A percentile compares a stretch with the other conserved stretches of the same genome.
These are phyloP conservation scores for Rhamphomyia laevipes DNA, from an alignment of 2,888 invertebrate species.

Conservation along the genomic window DNA sequence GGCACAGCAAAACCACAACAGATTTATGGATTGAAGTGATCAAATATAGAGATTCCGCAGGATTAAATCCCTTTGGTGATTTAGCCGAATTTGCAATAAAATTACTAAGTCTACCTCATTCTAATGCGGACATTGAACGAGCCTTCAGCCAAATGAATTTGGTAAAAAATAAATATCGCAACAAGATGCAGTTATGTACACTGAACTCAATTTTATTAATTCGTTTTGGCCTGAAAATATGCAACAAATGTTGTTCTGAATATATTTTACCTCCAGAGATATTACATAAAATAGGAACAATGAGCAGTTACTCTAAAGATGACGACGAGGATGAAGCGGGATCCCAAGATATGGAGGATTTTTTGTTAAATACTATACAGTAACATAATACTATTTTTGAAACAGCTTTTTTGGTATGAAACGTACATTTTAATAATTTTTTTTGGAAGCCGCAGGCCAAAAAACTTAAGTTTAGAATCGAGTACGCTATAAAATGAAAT, in stretches of 20 bases:
- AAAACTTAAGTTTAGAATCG: too few species aligned
- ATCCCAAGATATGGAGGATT: too few species aligned
- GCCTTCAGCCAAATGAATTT: conserved; percentile 1
- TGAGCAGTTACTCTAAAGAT: background rate
- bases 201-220: background rate
- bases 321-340: too few species aligned
- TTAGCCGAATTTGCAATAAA: background rate
- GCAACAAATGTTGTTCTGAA: background rate
- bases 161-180: conserved; percentile 1
- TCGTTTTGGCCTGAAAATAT: background rate
- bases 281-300: background rate
- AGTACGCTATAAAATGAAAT: too few species aligned
- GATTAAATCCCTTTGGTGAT: background rate
- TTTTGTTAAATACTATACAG: too few species aligned
- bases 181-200: background rate
- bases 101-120: background rate
- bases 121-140: background rate
- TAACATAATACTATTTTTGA: too few species aligned
- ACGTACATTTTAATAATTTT: too few species aligned
- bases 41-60: background rate
- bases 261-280: background rate
- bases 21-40: background rate
- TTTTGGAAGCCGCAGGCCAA: too few species aligned
- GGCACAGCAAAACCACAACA: background rate
- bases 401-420: too few species aligned